phyloP scores from a whole-genome alignment of 2,113 vertebrate species.

The Hypocryptadius cinnamomeus region DNA sequence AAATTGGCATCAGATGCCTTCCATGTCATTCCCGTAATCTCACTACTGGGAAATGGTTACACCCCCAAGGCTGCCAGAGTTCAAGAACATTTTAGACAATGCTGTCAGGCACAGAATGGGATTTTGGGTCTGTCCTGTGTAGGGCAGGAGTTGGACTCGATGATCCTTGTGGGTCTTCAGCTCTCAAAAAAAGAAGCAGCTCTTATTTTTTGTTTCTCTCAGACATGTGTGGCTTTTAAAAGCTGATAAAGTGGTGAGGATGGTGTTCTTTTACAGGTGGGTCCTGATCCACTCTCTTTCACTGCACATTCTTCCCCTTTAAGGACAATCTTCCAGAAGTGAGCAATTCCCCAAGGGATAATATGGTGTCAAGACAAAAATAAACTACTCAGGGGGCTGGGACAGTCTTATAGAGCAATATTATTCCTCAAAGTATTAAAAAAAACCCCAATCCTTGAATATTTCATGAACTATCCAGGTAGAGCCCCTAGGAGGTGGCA shows the following conservation, averaged over 20 bases:
- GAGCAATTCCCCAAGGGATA: neutral
- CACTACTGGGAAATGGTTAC: neutral
- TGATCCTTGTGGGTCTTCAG: neutral
- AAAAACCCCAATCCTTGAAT: neutral
- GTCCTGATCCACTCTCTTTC: neutral
- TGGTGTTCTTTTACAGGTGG: neutral
- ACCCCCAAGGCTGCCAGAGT: neutral
- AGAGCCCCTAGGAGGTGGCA: neutral
- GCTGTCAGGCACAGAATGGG: neutral
- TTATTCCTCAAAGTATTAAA: neutral
- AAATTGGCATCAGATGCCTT: fast-evolving
- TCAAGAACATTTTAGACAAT: neutral
- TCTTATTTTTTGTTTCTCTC: neutral
- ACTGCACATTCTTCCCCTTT: neutral
- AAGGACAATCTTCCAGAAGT: neutral
- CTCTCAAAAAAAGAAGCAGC: neutral
- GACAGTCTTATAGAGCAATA: neutral
- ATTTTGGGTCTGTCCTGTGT: neutral
- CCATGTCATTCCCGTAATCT: neutral
- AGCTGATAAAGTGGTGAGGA: neutral
- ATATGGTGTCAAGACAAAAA: neutral
- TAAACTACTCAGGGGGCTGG: neutral
- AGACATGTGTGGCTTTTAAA: neutral
- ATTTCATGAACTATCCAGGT: neutral
- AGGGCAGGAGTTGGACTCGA: fast-evolving